A percentile compares a stretch with the other conserved stretches of the same genome.
Conservation (phyloP, 2,797 vertebrate species). For the Mormyrops attenuatus region DNA sequence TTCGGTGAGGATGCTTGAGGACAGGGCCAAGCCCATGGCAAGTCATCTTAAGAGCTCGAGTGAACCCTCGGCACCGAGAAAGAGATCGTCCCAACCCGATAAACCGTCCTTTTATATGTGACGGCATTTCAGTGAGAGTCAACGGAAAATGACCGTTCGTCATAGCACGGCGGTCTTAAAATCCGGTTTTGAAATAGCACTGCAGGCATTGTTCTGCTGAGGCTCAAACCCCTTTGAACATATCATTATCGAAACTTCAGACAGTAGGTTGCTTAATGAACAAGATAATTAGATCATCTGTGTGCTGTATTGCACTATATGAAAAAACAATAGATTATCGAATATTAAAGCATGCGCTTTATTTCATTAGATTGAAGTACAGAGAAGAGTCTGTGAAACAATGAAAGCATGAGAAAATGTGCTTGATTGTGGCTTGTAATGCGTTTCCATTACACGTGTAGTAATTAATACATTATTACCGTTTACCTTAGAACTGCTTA, state of each 20-base stretch:
- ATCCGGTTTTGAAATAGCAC: background rate
- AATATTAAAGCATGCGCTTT: background rate
- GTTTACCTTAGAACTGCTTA: background rate
- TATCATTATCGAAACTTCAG: background rate
- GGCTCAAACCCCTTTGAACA: background rate
- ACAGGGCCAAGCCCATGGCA: conserved; percentile 40
- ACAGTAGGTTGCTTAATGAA: background rate
- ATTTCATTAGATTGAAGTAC: background rate
- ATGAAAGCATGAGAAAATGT: background rate
- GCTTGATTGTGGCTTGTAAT: background rate
- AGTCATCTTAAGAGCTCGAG: background rate
- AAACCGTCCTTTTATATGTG: conserved; percentile 3
- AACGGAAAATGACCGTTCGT: background rate
- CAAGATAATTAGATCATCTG: background rate
- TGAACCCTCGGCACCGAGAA: background rate
- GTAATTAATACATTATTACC: background rate
- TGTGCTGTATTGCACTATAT: background rate
- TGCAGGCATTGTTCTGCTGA: background rate
- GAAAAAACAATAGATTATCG: background rate
- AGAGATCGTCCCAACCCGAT: conserved; percentile 13
- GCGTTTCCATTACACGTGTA: background rate
- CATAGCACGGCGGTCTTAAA: background rate
- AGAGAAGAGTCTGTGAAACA: background rate
- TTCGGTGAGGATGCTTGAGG: background rate
- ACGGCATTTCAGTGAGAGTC: background rate